A percentile compares a stretch with the other conserved stretches of the same genome.
Conservation (phyloP, 2,113 vertebrate species). For the Aythya baeri region DNA sequence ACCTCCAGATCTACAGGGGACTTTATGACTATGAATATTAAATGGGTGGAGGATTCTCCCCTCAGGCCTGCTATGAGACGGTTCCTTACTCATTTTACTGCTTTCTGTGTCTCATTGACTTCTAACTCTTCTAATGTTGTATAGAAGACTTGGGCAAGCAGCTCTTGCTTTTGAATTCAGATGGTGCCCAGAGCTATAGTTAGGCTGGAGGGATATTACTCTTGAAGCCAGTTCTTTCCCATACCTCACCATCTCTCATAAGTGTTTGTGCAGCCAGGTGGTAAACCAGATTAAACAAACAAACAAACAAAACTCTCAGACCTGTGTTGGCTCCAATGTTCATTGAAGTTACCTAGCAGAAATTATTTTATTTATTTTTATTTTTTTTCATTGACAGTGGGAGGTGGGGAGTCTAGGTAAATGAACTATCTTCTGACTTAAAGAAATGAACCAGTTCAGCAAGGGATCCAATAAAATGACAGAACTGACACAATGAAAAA, state of each 20-base stretch:
- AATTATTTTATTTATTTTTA: background rate
- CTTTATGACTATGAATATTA: background rate
- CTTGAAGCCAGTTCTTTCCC: background rate
- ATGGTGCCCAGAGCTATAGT: background rate
- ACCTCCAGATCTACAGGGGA: background rate
- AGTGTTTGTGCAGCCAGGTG: background rate
- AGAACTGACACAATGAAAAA: background rate
- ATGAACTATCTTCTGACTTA: background rate
- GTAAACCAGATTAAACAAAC: background rate
- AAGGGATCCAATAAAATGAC: background rate
- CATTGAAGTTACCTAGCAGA: background rate
- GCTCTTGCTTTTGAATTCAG: background rate
- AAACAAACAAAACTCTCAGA: background rate
- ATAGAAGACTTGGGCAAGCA: background rate
- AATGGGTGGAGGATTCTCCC: background rate
- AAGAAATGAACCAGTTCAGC: background rate
- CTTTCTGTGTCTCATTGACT: background rate
- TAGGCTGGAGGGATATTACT: background rate
- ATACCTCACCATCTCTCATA: background rate
- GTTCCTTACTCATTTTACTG: background rate
- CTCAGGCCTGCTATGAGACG: background rate
- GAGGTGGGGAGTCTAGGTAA: background rate
- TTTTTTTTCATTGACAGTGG: no score
- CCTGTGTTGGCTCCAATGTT: background rate
- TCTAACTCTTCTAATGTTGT: background rate